Base-by-base conservation (phyloP, 2,797 vertebrate species). In the Tapirus indicus region DNA sequence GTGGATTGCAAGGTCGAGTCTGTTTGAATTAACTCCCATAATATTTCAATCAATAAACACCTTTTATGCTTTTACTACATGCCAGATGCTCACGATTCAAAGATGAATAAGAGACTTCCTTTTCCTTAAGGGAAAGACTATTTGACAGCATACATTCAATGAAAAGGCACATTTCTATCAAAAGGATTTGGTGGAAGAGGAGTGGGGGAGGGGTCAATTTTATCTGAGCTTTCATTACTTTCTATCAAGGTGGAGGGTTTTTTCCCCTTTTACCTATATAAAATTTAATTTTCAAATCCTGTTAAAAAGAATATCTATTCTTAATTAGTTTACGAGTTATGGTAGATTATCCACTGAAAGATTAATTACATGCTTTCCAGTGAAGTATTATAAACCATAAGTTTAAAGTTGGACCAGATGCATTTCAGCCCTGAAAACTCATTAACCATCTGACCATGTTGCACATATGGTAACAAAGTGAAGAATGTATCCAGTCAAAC, bases 381-480 rank as follows among this genome's bases (percentile, higher is more conserved):
- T 95, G 95, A 97, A 98, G 95, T 97, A 97, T 96, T 98, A 96
- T 97, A 97, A 97, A 96, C 95, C 94, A 93, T 97, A 98, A 98
- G 97, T 98, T 97, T 97, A 97, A 98, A 98, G 97, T 96, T 98
- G 97, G 96, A 96, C 96, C 97, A 98, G 98, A 98, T 98, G 97
- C 95, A 97, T 96, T 97, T 97, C 95, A 97, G 96, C 89, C 87
- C 95, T 95, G 95, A 95, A 97, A 98, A 97, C 97, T 98, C 97
- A 98, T 98, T 97, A 98, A 97, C 97, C 97, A 98, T 98, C 96
- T 98, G 98, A 98, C 97, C 98, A 98, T 93, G 96, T 97, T 97
- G 97, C 95, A 97, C 98, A 98, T 98, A 97, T 97, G 98, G 98
- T 92, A 97, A 95, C 95, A 97, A 83, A 97, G 98, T 97, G 97